These are phyloP conservation scores for Acipenser oxyrinchus DNA, from an alignment of 2,797 vertebrate genomes.

Conservation along the genomic window DNA sequence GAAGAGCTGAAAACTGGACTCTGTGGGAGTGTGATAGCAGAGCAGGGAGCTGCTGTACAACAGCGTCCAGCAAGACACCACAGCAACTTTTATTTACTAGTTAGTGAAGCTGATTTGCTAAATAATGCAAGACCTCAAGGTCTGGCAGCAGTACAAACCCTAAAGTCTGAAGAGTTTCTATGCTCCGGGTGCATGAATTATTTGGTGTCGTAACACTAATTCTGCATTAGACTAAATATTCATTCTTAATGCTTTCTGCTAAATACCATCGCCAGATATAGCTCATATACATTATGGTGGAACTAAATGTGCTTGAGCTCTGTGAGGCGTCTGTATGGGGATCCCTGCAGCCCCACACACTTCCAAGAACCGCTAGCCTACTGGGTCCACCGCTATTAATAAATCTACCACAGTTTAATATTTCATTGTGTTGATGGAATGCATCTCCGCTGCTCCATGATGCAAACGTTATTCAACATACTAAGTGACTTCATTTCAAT, in stretches of 20 bases:
- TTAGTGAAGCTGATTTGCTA: constrained; percentile 42
- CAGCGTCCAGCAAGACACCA: constrained; percentile 32
- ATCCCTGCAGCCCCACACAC: constrained; percentile 25
- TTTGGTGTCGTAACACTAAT: constrained; percentile 68
- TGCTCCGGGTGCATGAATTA: constrained; percentile 56
- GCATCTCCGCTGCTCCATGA: constrained; percentile 55
- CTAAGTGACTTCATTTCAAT: constrained; percentile 51
- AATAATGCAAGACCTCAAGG: constrained; percentile 45
- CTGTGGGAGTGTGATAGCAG: background rate
- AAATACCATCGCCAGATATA: constrained; percentile 52
- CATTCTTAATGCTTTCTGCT: constrained; percentile 58
- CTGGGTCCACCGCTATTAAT: constrained; percentile 50
- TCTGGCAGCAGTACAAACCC: no score
- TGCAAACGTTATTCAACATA: constrained; percentile 47
- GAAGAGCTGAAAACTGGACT: no score
- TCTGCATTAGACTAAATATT: constrained; percentile 75
- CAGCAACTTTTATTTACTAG: constrained; percentile 39
- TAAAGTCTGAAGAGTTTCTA: no score
- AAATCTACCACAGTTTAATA: constrained; percentile 47
- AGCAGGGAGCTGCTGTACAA: constrained; percentile 20
- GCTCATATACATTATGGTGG: constrained; percentile 48
- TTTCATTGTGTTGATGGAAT: constrained; percentile 59
- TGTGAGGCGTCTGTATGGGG: constrained; percentile 40
- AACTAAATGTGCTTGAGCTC: constrained; percentile 50
- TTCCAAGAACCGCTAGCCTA: constrained; percentile 9